Evolutionary conservation across 2,113 vertebrate genomes (phyloP).

Genomic region (Theristicus caerulescens): DNA sequence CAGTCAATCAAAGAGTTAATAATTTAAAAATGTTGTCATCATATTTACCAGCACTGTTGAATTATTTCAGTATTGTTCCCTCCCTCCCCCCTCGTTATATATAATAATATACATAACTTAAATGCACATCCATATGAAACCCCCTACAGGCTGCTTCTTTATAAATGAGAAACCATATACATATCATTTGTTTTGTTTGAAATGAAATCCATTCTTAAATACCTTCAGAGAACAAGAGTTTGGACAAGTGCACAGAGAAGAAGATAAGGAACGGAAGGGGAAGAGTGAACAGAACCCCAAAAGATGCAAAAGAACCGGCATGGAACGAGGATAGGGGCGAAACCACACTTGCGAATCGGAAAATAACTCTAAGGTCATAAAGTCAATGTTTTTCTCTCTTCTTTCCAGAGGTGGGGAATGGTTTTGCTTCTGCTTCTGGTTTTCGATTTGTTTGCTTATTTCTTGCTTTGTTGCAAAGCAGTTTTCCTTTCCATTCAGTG

Average conservation of each 20-base stretch:
- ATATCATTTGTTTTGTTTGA: constrained; percentile 43
- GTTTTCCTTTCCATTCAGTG: constrained; percentile 70
- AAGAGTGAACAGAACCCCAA: constrained; percentile 44
- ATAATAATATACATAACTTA: constrained; percentile 80
- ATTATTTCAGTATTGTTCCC: constrained; percentile 71
- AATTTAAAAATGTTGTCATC: constrained; percentile 62
- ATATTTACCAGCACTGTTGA: constrained; percentile 75
- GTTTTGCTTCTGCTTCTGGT: constrained; percentile 64
- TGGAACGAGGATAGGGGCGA: constrained; percentile 23
- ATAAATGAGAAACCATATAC: constrained; percentile 72
- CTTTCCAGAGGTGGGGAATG: constrained; percentile 61
- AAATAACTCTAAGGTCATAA: constrained; percentile 59
- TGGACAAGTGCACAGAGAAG: constrained; percentile 55
- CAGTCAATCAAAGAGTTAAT: constrained; percentile 71
- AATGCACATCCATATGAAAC: constrained; percentile 79
- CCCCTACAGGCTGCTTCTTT: constrained; percentile 72
- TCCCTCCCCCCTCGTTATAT: constrained; percentile 73
- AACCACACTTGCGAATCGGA: constrained; percentile 40
- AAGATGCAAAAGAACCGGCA: constrained; percentile 50
- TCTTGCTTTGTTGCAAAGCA: constrained; percentile 74
- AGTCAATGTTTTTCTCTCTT: constrained; percentile 65
- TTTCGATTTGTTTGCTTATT: constrained; percentile 45
- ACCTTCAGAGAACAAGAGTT: constrained; percentile 63
- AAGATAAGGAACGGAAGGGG: background rate
- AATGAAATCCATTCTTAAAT: constrained; percentile 60